Evolutionary conservation across 2,113 vertebrate species (phyloP).

Genomic region (Hiodon alosoides): DNA sequence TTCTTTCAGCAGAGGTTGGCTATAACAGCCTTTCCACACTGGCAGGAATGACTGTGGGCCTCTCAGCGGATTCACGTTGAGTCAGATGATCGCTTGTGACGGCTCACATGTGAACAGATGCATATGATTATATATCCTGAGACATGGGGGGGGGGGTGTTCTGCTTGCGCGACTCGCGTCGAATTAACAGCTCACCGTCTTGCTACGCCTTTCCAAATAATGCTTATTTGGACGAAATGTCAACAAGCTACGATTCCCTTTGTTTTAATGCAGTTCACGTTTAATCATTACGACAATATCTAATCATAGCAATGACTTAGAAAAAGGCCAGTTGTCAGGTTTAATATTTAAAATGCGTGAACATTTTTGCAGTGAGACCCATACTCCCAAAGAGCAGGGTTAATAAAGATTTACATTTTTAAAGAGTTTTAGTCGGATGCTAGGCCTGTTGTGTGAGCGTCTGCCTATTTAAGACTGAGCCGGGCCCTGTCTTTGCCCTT

Average conservation of each 20-base stretch:
- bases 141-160: neutral
- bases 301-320: no score
- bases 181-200: no score
- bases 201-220: no score
- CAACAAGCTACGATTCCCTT: no score
- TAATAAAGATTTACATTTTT: neutral
- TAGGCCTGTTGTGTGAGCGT: neutral
- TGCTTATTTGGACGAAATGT: no score
- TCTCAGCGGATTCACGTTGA: slow-evolving; percentile 47
- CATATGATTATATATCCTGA: slow-evolving; percentile 34
- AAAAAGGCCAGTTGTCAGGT: no score
- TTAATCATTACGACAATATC: no score
- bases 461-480: neutral
- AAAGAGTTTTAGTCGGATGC: no score
- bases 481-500: slow-evolving; percentile 10
- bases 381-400: neutral
- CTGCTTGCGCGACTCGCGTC: neutral
- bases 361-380: no score
- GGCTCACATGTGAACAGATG: slow-evolving; percentile 45
- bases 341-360: no score
- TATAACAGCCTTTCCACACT: neutral
- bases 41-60: slow-evolving; percentile 49
- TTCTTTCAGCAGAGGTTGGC: no score
- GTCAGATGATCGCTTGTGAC: slow-evolving; percentile 54
- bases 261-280: no score